Conservation (phyloP, 2,888 invertebrate species). For the Entomobrya proxima region DNA sequence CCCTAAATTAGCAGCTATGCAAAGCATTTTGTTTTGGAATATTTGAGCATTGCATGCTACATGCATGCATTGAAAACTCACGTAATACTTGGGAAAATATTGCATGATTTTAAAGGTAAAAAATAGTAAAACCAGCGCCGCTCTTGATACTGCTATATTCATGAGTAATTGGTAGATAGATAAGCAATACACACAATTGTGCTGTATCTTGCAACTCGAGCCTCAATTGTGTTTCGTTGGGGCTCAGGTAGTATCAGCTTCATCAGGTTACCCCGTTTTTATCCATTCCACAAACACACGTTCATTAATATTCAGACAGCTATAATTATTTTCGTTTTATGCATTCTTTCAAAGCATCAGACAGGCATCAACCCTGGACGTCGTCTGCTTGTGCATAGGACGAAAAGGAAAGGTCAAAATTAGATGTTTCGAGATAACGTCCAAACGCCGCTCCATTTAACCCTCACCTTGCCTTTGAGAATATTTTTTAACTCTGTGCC, state of each 20-base stretch:
- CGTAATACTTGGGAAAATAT: neutral
- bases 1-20: too few relatives aligned
- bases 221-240: too few relatives aligned
- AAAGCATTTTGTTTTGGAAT: neutral
- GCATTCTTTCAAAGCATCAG: too few relatives aligned
- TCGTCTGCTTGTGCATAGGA: neutral
- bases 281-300: neutral
- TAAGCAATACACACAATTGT: neutral
- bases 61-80: neutral
- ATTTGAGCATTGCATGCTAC: neutral
- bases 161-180: conserved; percentile 4
- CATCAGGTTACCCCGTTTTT: neutral
- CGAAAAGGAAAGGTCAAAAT: conserved; percentile 14
- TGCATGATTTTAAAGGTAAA: neutral
- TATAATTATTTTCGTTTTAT: conserved; percentile 9
- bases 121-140: neutral
- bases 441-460: neutral
- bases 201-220: neutral
- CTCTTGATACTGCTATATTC: neutral
- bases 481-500: neutral
- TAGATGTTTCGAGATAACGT: neutral
- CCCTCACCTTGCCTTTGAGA: conserved; percentile 27
- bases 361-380: conserved; percentile 1
- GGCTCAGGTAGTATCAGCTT: neutral
- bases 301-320: conserved; percentile 24